A percentile compares a stretch with the other conserved stretches of the same genome.
phyloP scores from a whole-genome alignment of 2,888 invertebrate species.

The Synergus japonicus region DNA sequence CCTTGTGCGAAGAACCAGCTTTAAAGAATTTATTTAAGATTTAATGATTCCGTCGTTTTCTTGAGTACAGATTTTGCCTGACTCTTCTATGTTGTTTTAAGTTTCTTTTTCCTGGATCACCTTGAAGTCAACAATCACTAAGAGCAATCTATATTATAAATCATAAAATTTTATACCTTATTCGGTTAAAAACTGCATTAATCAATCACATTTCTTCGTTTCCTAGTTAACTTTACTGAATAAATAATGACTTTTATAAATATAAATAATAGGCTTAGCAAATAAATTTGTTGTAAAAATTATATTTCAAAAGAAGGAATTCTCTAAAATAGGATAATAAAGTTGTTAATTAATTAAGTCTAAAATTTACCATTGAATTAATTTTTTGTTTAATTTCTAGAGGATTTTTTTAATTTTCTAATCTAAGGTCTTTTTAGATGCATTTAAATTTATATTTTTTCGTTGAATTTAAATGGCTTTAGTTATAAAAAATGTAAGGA shows the following conservation, averaged over 20 bases:
- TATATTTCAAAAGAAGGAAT: neutral
- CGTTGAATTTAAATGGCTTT: too few relatives aligned
- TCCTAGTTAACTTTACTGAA: conserved; percentile 1
- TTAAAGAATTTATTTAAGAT: neutral
- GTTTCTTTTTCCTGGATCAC: conserved; percentile 14
- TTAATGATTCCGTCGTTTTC: neutral
- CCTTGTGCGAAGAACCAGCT: neutral
- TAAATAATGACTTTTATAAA: neutral
- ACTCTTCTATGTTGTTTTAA: neutral
- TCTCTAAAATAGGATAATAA: neutral
- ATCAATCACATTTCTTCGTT: conserved; percentile 2
- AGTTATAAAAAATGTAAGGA: too few relatives aligned
- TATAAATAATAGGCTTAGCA: neutral
- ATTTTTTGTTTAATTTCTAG: too few relatives aligned
- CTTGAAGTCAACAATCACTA: conserved; percentile 28
- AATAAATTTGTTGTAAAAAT: neutral
- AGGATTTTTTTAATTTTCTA: too few relatives aligned
- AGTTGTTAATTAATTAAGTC: neutral
- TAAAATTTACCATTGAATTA: neutral
- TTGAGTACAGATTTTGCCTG: neutral
- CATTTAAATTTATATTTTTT: too few relatives aligned
- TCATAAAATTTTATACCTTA: neutral
- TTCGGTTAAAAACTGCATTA: neutral
- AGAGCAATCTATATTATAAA: neutral
- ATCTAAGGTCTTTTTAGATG: too few relatives aligned